Evolutionary conservation across 2,113 vertebrate genomes (phyloP).

Genomic region (Candoia aspera): DNA sequence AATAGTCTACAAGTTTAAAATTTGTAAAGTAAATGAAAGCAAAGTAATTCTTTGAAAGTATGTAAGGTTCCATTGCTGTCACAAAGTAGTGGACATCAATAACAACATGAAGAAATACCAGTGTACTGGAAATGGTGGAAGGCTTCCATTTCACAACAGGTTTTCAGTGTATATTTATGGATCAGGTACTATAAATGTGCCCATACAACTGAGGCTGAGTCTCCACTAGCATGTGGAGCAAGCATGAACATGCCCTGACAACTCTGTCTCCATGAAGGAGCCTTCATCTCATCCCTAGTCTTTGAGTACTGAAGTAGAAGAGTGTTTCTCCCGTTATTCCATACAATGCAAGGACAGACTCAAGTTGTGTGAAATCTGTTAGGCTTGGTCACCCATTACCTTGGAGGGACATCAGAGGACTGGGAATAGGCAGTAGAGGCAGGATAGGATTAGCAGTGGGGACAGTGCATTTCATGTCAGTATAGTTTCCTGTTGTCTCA

Average conservation of each 20-base stretch:
- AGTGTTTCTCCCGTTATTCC: background rate
- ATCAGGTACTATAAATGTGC: background rate
- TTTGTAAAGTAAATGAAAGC: background rate
- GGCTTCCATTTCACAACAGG: conserved; percentile 12
- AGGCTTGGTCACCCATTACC: background rate
- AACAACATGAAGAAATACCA: conserved; percentile 11
- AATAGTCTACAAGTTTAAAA: background rate
- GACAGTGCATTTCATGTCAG: background rate
- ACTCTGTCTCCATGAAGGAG: background rate
- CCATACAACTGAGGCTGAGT: background rate
- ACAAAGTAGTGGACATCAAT: conserved; percentile 39
- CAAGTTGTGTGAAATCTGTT: background rate
- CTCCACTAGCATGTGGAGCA: background rate
- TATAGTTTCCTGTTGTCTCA: background rate
- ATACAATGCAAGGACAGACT: background rate
- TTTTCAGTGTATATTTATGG: conserved; percentile 8
- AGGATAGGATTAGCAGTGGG: background rate
- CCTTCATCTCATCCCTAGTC: background rate
- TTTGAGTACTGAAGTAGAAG: background rate
- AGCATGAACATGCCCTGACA: background rate
- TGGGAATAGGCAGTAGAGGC: background rate
- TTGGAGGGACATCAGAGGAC: background rate
- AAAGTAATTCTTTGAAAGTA: background rate
- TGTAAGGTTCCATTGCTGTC: background rate
- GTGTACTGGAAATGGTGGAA: background rate